These are phyloP conservation scores for Heteractis magnifica DNA, from an alignment of 92 coral and sea anemone species.

Conservation along the genomic window DNA sequence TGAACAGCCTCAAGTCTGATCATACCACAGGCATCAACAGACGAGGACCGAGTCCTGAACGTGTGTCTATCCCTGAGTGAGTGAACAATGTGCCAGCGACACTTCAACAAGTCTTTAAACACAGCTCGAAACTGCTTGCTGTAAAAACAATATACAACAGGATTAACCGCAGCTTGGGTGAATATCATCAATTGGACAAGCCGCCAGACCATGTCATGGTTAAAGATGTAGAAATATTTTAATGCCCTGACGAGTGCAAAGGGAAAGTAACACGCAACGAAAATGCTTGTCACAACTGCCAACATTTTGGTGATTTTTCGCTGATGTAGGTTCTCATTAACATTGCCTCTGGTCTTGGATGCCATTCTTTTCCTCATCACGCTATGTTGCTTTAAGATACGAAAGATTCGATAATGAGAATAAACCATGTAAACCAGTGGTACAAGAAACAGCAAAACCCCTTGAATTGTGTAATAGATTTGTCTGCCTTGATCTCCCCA, in stretches of 20 bases:
- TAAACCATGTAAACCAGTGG: constrained; percentile 69
- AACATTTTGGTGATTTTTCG: constrained; percentile 75
- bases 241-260: constrained; percentile 62
- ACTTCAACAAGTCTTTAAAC: constrained; percentile 55
- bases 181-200: constrained; percentile 71
- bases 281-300: constrained; percentile 63
- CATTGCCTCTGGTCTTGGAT: not conserved
- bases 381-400: constrained; percentile 41
- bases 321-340: constrained; percentile 34
- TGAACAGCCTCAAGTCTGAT: not conserved
- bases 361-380: constrained; percentile 31
- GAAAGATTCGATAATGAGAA: constrained; percentile 68
- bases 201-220: constrained; percentile 58
- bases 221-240: constrained; percentile 66
- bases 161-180: constrained; percentile 78
- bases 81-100: constrained; percentile 37
- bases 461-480: constrained; percentile 81
- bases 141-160: constrained; percentile 76
- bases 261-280: constrained; percentile 71
- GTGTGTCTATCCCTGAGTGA: not conserved
- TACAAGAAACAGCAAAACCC: constrained; percentile 56
- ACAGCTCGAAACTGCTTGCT: constrained; percentile 71
- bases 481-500: constrained; percentile 79
- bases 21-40: not conserved
- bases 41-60: constrained; percentile 15